These are phyloP conservation scores for Manacus vitellinus DNA, from an alignment of 2,113 vertebrate species.

Conservation along the genomic window DNA sequence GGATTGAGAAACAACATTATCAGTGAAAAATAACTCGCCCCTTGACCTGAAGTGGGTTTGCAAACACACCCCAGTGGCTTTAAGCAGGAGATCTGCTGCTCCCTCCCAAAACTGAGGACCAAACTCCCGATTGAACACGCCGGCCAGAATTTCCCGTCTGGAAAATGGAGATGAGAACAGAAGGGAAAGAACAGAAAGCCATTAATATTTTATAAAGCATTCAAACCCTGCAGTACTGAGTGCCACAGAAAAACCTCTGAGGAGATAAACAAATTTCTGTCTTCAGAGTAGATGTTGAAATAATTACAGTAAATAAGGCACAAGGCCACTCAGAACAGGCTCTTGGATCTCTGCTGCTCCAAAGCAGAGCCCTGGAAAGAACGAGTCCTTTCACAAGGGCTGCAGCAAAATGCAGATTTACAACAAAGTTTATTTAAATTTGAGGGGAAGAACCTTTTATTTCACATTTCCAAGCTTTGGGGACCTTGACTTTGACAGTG, in stretches of 20 bases:
- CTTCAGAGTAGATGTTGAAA: slow-evolving; percentile 44
- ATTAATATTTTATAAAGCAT: slow-evolving; percentile 35
- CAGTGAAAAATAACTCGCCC: no score
- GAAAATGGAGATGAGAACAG: neutral
- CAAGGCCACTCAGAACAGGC: neutral
- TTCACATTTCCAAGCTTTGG: neutral
- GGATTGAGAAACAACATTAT: no score
- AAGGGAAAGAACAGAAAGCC: slow-evolving; percentile 19
- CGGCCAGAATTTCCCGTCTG: neutral
- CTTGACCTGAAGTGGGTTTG: neutral
- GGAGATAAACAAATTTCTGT: slow-evolving; percentile 22
- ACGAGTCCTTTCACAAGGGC: neutral
- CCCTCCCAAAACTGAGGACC: neutral
- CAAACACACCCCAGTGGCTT: accelerated
- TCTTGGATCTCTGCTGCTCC: neutral
- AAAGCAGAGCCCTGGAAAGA: neutral
- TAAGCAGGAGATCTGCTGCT: neutral
- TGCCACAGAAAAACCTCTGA: slow-evolving; percentile 26
- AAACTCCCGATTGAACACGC: neutral
- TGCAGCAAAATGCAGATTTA: neutral
- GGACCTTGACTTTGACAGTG: neutral
- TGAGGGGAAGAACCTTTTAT: neutral
- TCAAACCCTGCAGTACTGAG: neutral
- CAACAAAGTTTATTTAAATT: neutral
- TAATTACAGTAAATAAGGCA: slow-evolving; percentile 3